Conservation (phyloP, 1,140 invertebrate species). For the Rhyacophila brunnea region DNA sequence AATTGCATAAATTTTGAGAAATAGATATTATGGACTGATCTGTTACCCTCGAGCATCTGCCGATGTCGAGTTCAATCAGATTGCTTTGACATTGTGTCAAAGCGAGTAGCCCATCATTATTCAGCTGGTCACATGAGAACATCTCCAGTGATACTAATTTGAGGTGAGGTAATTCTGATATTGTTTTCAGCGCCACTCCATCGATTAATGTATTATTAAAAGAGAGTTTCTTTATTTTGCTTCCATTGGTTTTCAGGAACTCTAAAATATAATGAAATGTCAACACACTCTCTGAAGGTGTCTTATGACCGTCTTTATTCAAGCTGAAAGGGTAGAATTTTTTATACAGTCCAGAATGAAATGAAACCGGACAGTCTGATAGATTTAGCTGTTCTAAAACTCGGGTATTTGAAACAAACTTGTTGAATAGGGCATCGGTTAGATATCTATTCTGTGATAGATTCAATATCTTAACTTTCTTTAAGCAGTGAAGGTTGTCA, state of each 20-base stretch:
- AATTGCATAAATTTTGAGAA: constrained; percentile 55
- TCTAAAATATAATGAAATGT: constrained; percentile 67
- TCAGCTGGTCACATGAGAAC: constrained; percentile 65
- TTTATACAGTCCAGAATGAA: constrained; percentile 64
- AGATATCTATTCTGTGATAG: constrained; percentile 67
- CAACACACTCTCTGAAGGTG: constrained; percentile 65
- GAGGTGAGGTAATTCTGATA: constrained; percentile 56
- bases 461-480: constrained; percentile 59
- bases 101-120: constrained; percentile 57
- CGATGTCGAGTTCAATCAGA: constrained; percentile 61
- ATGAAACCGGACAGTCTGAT: constrained; percentile 65
- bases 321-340: constrained; percentile 61
- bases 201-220: constrained; percentile 68
- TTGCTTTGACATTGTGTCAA: constrained; percentile 58
- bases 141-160: constrained; percentile 58
- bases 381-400: constrained; percentile 61
- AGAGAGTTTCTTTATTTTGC: constrained; percentile 58
- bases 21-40: constrained; percentile 61
- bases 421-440: constrained; percentile 67
- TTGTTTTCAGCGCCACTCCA: constrained; percentile 56
- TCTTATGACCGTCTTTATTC: constrained; percentile 42
- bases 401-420: constrained; percentile 61
- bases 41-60: constrained; percentile 61
- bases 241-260: constrained; percentile 56
- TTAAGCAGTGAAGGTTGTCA: constrained; percentile 54